phyloP scores from a whole-genome alignment of 2,797 vertebrate genomes.

The Varecia variegata region DNA sequence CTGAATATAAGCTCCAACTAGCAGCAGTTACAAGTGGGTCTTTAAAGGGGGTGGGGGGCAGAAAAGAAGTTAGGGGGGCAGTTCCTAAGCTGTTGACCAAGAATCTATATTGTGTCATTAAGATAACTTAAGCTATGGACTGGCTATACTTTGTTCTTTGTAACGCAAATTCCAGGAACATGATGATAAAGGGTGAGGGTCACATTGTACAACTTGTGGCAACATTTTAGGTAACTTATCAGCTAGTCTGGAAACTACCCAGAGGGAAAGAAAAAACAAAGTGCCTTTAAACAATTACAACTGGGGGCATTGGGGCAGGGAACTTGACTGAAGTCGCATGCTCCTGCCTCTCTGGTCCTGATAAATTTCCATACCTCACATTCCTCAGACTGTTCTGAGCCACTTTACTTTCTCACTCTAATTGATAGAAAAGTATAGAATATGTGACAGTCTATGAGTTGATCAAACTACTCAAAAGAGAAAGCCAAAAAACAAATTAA shows the following conservation, averaged over 20 bases:
- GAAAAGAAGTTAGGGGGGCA: neutral
- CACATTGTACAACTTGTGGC: neutral
- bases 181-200: neutral
- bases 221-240: neutral
- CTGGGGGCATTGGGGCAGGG: rapidly evolving
- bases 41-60: neutral
- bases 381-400: neutral
- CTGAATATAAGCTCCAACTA: neutral
- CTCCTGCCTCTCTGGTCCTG: neutral
- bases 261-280: neutral
- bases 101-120: neutral
- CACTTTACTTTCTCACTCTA: neutral
- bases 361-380: neutral
- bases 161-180: neutral
- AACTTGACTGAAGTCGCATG: neutral
- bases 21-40: neutral
- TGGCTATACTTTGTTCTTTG: neutral
- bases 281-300: neutral
- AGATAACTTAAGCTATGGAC: neutral
- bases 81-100: neutral
- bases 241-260: neutral
- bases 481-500: neutral
- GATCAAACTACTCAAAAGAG: neutral
- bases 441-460: neutral
- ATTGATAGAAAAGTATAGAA: neutral